Evolutionary conservation across 2,797 vertebrate species (phyloP).

Genomic region (Onychomys arenicola): DNA sequence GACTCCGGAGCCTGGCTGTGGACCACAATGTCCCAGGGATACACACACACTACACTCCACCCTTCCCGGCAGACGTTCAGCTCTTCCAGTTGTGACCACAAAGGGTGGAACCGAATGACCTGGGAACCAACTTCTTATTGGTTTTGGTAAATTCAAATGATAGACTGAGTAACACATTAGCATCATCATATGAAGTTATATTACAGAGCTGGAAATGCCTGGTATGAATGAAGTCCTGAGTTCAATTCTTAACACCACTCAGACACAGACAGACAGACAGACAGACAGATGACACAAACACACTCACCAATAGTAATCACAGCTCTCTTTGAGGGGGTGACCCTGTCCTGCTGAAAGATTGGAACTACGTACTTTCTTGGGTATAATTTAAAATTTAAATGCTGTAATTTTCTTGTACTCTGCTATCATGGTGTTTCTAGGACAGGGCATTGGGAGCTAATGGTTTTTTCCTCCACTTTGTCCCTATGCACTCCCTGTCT

Average conservation of each 20-base stretch:
- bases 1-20: fast-evolving
- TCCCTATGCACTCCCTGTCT: background rate
- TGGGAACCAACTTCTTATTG: slow-evolving; percentile 37
- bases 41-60: background rate
- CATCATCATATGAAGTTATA: background rate
- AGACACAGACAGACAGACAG: background rate
- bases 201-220: background rate
- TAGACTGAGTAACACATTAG: slow-evolving; percentile 39
- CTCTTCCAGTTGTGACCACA: slow-evolving; percentile 46
- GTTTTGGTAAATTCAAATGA: slow-evolving; percentile 58
- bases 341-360: background rate
- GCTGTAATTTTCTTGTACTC: background rate
- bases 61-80: slow-evolving; percentile 51
- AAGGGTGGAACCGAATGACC: slow-evolving; percentile 19
- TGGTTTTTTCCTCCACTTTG: background rate
- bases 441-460: background rate
- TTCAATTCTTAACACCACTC: background rate
- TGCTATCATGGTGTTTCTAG: fast-evolving
- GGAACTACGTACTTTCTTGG: background rate
- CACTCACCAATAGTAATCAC: background rate
- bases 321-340: background rate
- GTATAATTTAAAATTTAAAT: background rate
- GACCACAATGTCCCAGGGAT: background rate
- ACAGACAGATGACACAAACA: background rate
- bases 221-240: background rate